Evolutionary conservation across 1,140 invertebrate species (phyloP), one percentile per base, ranked within the genome.

Genomic region (Orius laevigatus): DNA sequence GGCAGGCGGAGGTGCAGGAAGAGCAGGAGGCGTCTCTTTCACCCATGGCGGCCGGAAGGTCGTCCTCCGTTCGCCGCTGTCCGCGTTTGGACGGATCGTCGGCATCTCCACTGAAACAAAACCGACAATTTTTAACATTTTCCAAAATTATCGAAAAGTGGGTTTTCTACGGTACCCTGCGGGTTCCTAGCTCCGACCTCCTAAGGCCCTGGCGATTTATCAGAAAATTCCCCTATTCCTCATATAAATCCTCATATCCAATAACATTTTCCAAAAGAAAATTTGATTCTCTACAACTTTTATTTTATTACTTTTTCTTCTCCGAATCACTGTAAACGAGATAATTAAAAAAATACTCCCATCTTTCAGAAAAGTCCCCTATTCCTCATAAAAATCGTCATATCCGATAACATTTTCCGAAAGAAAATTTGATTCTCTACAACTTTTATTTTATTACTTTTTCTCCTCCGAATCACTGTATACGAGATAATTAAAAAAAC

Each of bases 31-130:
- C 35, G 78, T 79, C 51, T 83, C 80, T 60, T 83, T 84, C 11
- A 85, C 81, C 82, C 82, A 86, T 8, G 83, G 83, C 10, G 81
- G 81, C 45, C 81, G 70, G 59, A 82, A 83, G 50, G 76, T 79
- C 43, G 74, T 75, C 52, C 76, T 70, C 55, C 69, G 62, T 51
- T 51, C 44, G 1, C 43, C 49, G 9, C 46, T 36, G 15, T 46
- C 49, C 10, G 14, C 40, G 11, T 44, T 36, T 1, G 49, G 43
- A 12, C 36, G 25, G 25, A 51, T 46, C 19, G 44, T 15, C 20
- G 49, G 41, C 49, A 51, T 51, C 43, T 32, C 25, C 6, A 19
- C 32, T 19, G 11, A 45, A 45, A 10, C 3, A 18, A 4, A 42
- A 42, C n/a, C 33, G 33, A n/a, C n/a, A n/a, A n/a, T n/a, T 34